A percentile compares a stretch with the other conserved stretches of the same genome.
Evolutionary conservation across 2,888 invertebrate genomes (phyloP).

Genomic region (Chaitophorus viminalis): DNA sequence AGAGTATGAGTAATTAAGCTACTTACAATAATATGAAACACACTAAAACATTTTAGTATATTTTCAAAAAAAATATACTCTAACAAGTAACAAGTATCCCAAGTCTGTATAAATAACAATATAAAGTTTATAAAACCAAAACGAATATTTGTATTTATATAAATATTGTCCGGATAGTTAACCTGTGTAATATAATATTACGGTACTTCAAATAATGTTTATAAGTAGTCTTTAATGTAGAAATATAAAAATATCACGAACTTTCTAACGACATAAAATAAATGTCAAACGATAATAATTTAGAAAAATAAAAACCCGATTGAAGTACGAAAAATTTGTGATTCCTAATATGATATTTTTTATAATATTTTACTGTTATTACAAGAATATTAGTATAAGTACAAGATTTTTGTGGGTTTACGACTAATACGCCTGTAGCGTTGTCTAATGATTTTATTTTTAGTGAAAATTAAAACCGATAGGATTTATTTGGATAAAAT

Average conservation of each 20-base stretch:
- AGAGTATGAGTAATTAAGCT: no score
- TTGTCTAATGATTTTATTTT: neutral
- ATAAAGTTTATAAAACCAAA: no score
- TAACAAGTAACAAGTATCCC: no score
- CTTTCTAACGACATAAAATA: constrained; percentile 10
- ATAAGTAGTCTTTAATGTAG: neutral
- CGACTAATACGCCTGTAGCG: neutral
- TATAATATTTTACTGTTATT: neutral
- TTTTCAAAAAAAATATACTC: no score
- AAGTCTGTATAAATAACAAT: no score
- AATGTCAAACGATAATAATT: neutral
- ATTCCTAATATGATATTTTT: neutral
- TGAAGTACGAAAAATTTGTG: neutral
- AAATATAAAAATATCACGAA: neutral
- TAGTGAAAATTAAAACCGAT: neutral
- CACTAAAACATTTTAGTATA: no score
- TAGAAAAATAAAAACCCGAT: neutral
- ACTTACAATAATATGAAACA: no score
- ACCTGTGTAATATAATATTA: neutral
- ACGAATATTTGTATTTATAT: no score
- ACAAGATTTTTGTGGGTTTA: no score
- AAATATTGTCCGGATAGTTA: no score
- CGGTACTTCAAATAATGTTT: neutral
- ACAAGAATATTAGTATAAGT: neutral
- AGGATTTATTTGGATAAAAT: neutral